Evolutionary conservation across 1,140 invertebrate species (phyloP).

Genomic region (Aricia agestis): DNA sequence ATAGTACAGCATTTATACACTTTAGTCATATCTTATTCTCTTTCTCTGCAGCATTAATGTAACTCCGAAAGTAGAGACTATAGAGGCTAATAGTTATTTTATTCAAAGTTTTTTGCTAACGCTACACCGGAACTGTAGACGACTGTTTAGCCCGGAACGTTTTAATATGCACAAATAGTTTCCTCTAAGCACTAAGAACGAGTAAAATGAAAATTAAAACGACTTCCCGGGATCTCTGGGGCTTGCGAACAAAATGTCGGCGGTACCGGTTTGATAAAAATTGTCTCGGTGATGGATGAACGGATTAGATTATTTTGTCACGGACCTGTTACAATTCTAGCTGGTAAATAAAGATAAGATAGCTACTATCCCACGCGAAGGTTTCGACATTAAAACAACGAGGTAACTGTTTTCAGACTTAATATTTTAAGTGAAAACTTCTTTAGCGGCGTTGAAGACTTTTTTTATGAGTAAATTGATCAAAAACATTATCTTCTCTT

Average conservation of each 20-base stretch:
- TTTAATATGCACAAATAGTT: conserved; percentile 44
- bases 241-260: background rate
- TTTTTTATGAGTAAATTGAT: no score
- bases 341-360: background rate
- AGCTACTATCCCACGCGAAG: background rate
- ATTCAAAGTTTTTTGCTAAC: background rate
- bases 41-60: no score
- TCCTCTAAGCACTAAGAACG: conserved; percentile 31
- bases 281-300: conserved; percentile 11
- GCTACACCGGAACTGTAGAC: background rate
- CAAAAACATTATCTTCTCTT: no score
- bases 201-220: conserved; percentile 37
- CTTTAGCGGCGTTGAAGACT: no score
- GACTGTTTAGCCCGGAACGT: conserved; percentile 15
- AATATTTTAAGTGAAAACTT: no score
- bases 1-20: background rate
- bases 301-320: conserved; percentile 9
- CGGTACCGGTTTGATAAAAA: conserved; percentile 7
- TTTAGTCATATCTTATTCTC: no score
- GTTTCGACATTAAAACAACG: background rate
- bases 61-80: background rate
- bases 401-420: no score
- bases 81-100: background rate
- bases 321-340: conserved; percentile 13
- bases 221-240: conserved; percentile 22